phyloP scores from a whole-genome alignment of 1,140 invertebrate genomes.

The Saccostrea echinata region DNA sequence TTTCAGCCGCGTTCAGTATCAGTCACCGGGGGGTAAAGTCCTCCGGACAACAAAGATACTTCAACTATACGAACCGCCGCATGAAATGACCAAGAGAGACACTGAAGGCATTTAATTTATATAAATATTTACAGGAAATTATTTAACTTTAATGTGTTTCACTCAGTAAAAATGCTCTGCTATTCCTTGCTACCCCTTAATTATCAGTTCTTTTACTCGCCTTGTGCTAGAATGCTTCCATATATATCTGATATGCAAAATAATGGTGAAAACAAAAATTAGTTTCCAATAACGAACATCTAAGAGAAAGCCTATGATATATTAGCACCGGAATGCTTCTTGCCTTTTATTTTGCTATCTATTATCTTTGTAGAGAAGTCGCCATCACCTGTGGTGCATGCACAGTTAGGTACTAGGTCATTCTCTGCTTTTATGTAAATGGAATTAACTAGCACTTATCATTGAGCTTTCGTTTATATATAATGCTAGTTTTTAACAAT shows the following conservation, averaged over 20 bases:
- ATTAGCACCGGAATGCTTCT: conserved; percentile 7
- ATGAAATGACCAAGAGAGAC: not conserved
- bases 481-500: not conserved
- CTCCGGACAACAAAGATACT: not conserved
- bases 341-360: not conserved
- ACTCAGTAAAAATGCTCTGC: no score
- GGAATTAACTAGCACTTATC: not conserved
- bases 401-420: not conserved
- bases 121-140: not conserved
- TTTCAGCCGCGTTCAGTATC: not conserved
- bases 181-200: no score
- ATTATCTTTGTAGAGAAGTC: conserved; percentile 29
- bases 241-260: no score
- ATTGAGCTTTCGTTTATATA: not conserved
- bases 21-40: not conserved
- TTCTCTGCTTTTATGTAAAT: not conserved
- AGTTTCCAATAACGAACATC: no score
- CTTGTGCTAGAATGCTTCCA: no score
- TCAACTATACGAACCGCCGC: not conserved
- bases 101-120: not conserved
- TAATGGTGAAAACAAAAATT: no score
- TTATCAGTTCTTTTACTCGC: no score
- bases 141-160: not conserved
- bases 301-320: no score
- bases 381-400: conserved; percentile 2